These are phyloP conservation scores for Heliconius hortense DNA, from an alignment of 2,888 invertebrate species.

Conservation along the genomic window DNA sequence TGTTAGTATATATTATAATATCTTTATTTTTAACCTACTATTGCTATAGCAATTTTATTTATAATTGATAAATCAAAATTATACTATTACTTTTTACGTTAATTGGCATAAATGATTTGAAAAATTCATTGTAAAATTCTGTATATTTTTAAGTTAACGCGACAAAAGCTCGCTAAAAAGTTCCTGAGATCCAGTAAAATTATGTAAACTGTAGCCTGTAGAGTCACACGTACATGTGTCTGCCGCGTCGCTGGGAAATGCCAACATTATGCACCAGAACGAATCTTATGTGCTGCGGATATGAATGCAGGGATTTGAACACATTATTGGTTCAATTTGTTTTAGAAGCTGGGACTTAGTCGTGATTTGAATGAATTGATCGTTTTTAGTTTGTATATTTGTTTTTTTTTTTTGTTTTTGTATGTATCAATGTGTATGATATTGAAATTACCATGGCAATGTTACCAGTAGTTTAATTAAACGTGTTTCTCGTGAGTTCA, in stretches of 20 bases:
- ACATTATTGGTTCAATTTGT: slow-evolving; percentile 24
- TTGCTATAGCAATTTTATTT: too few relatives aligned
- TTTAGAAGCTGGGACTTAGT: not conserved
- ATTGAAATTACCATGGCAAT: not conserved
- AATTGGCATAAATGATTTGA: not conserved
- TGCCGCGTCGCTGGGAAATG: slow-evolving; percentile 5
- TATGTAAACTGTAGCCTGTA: slow-evolving; percentile 16
- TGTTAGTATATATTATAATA: too few relatives aligned
- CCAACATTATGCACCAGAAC: not conserved
- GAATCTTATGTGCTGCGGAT: slow-evolving; percentile 12
- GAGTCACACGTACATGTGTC: slow-evolving; percentile 15
- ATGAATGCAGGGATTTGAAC: slow-evolving; percentile 14
- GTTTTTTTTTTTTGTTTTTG: not conserved
- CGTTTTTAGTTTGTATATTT: not conserved
- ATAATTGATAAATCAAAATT: too few relatives aligned
- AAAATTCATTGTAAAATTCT: not conserved
- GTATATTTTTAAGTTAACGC: slow-evolving; percentile 4
- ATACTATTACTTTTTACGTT: not conserved
- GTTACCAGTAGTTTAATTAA: too few relatives aligned
- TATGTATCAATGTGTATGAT: not conserved
- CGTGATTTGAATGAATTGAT: not conserved
- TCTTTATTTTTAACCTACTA: too few relatives aligned
- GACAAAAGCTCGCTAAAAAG: slow-evolving; percentile 21
- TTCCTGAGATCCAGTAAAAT: slow-evolving; percentile 21
- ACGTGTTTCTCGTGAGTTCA: too few relatives aligned